Evolutionary conservation across 2,113 vertebrate species (phyloP).

Genomic region (Serilophus lunatus): DNA sequence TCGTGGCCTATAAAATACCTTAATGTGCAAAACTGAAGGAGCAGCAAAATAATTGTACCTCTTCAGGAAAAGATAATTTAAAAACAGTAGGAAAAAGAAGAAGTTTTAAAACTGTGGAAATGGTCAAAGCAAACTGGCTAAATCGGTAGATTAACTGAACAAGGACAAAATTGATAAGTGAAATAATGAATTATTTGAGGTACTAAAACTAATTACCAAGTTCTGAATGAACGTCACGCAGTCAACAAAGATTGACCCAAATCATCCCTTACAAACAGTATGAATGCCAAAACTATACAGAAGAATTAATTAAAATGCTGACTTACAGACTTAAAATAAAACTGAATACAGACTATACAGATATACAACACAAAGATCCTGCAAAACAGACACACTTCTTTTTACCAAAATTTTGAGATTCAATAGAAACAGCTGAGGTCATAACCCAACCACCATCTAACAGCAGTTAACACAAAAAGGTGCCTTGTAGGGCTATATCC

Average conservation of each 20-base stretch:
- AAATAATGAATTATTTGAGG: neutral
- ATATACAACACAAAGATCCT: neutral
- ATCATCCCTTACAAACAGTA: neutral
- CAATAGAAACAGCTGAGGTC: neutral
- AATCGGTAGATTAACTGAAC: neutral
- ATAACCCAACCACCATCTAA: neutral
- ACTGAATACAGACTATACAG: neutral
- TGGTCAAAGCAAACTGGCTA: neutral
- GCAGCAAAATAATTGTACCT: neutral
- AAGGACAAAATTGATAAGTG: neutral
- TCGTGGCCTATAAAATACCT: neutral
- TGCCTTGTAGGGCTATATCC: neutral
- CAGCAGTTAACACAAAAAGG: neutral
- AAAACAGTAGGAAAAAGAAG: neutral
- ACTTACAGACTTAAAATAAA: neutral
- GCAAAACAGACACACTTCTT: neutral
- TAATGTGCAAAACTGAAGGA: neutral
- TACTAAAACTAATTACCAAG: neutral
- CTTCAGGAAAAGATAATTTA: neutral
- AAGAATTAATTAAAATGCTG: neutral
- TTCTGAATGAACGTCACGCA: neutral
- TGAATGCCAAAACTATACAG: neutral
- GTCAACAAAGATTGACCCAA: neutral
- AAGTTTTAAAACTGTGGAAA: neutral
- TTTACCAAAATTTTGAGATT: neutral